Evolutionary conservation across 2,888 invertebrate genomes (phyloP).

Genomic region (Synergus umbraculus): DNA sequence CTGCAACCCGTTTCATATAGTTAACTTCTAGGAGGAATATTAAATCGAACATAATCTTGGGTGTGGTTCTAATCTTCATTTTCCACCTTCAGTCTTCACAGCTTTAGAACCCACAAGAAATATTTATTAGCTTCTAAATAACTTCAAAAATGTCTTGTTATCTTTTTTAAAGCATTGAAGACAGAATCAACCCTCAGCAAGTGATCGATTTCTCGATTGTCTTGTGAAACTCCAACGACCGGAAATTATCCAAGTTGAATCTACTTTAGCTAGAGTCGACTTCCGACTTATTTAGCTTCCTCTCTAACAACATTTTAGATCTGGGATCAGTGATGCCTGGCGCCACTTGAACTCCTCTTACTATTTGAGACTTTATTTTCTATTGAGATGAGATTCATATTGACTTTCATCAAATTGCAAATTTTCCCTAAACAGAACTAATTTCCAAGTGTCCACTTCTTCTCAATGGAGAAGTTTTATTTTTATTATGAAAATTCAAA

Average conservation of each 20-base stretch:
- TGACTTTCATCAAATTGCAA: not conserved
- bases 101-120: not conserved
- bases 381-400: not conserved
- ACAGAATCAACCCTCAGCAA: not conserved
- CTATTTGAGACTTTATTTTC: conserved; percentile 1
- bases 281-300: conserved; percentile 14
- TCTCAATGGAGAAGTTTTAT: not conserved
- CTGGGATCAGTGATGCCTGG: conserved; percentile 6
- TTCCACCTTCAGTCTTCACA: not conserved
- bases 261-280: conserved; percentile 18
- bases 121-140: not conserved
- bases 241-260: conserved; percentile 30
- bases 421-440: not conserved
- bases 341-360: conserved; percentile 12
- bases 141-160: not conserved
- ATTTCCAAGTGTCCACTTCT: not conserved
- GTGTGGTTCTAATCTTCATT: not conserved
- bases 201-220: conserved; percentile 14
- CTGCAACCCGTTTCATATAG: conserved; percentile 13
- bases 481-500: no score
- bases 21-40: not conserved
- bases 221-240: conserved; percentile 18
- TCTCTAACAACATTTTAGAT: conserved; percentile 22
- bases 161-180: no score
- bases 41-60: not conserved